A percentile compares a stretch with the other conserved stretches of the same genome.
phyloP scores from a whole-genome alignment of 2,113 vertebrate genomes.

The Pangasianodon hypophthalmus region DNA sequence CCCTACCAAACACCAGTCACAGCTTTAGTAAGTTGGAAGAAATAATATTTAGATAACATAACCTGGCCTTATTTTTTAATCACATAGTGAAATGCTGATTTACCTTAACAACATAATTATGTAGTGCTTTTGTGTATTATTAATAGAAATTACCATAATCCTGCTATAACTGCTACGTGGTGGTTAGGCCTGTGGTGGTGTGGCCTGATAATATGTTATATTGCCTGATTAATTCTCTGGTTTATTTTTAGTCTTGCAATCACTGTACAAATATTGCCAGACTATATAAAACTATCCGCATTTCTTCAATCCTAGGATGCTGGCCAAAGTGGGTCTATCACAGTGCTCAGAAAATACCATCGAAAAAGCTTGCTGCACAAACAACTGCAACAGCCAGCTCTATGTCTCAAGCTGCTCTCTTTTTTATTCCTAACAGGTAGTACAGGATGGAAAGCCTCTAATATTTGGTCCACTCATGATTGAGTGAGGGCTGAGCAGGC shows the following conservation, averaged over 20 bases:
- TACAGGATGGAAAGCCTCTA: too few species aligned
- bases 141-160: not conserved
- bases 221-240: not conserved
- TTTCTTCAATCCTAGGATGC: not conserved
- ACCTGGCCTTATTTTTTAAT: not conserved
- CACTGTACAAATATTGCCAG: slow-evolving; percentile 36
- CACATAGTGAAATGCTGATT: not conserved
- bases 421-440: too few species aligned
- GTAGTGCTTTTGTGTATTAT: not conserved
- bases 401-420: not conserved
- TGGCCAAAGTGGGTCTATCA: not conserved
- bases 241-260: slow-evolving; percentile 31
- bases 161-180: not conserved
- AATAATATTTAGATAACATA: not conserved
- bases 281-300: not conserved
- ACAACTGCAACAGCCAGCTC: not conserved
- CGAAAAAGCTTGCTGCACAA: not conserved
- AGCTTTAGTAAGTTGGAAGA: not conserved
- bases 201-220: not conserved
- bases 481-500: not conserved
- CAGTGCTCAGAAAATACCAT: not conserved
- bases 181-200: too few species aligned
- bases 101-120: too few species aligned
- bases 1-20: not conserved
- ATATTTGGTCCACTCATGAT: not conserved